Percentiles rank a stretch among this genome's conserved stretches.
phyloP scores from a whole-genome alignment of 2,888 invertebrate species.

The Acleris emargana region DNA sequence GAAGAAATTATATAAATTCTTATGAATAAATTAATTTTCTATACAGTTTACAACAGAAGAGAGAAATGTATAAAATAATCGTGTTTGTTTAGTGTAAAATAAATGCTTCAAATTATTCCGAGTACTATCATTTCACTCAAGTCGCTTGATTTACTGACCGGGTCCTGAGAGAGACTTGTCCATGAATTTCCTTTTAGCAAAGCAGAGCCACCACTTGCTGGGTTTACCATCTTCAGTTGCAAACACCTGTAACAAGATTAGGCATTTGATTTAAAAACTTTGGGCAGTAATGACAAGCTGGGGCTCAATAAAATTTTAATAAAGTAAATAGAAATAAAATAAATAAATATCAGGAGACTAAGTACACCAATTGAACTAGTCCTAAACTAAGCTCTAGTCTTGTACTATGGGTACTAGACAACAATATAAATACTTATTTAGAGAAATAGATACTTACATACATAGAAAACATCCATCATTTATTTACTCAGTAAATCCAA shows the following conservation, averaged over 20 bases:
- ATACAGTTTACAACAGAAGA: slow-evolving; percentile 14
- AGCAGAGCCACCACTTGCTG: slow-evolving; percentile 99
- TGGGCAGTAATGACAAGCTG: background rate
- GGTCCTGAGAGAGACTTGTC: slow-evolving; percentile 97
- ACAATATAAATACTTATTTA: no score
- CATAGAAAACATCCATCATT: no score
- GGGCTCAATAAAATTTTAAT: no score
- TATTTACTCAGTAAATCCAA: no score
- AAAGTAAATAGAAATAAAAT: no score
- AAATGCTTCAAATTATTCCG: slow-evolving; percentile 40
- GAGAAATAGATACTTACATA: no score
- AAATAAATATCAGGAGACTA: no score
- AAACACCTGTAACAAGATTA: slow-evolving; percentile 84
- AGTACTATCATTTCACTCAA: slow-evolving; percentile 4
- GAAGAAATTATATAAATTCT: slow-evolving; percentile 4
- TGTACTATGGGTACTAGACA: no score
- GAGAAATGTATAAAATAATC: slow-evolving; percentile 14
- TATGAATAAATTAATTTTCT: slow-evolving; percentile 23
- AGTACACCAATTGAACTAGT: no score
- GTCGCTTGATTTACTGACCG: slow-evolving; percentile 85
- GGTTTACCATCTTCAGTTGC: slow-evolving; percentile 96
- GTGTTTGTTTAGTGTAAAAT: slow-evolving; percentile 33
- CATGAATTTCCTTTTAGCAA: slow-evolving; percentile 99
- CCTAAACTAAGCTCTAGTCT: no score
- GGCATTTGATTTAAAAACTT: background rate